Conservation (phyloP, 2,113 vertebrate species). For the Thunnus thynnus region DNA sequence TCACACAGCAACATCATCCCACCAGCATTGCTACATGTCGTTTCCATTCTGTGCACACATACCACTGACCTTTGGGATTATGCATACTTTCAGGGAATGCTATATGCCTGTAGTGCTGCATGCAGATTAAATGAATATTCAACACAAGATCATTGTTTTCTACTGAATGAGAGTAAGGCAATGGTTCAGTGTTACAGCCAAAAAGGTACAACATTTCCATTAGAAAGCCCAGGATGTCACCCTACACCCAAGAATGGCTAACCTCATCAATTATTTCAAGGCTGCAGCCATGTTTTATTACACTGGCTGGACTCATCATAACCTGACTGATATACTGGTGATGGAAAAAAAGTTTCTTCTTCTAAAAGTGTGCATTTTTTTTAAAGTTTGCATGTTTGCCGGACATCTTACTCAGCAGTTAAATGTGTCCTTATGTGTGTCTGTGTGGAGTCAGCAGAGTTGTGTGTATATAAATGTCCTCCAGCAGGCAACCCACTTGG, state of each 20-base stretch:
- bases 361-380: not conserved
- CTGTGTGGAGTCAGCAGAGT: not conserved
- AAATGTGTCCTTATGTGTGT: conserved; percentile 2
- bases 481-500: too few species aligned
- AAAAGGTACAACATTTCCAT: conserved; percentile 13
- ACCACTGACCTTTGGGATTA: conserved; percentile 32
- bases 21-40: not conserved
- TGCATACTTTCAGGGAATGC: not conserved
- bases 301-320: conserved; percentile 6
- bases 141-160: not conserved
- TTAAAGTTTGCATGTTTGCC: not conserved
- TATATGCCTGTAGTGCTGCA: not conserved
- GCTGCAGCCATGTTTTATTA: conserved; percentile 47
- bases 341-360: not conserved
- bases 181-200: conserved; percentile 3
- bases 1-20: conserved; percentile 8
- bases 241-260: conserved; percentile 60
- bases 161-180: not conserved
- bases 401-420: not conserved
- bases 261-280: conserved; percentile 78
- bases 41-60: conserved; percentile 30
- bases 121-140: not conserved
- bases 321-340: not conserved
- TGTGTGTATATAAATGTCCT: not conserved
- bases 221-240: conserved; percentile 57